phyloP scores from a whole-genome alignment of 2,888 invertebrate genomes.

The Dicranocentrus wangi region DNA sequence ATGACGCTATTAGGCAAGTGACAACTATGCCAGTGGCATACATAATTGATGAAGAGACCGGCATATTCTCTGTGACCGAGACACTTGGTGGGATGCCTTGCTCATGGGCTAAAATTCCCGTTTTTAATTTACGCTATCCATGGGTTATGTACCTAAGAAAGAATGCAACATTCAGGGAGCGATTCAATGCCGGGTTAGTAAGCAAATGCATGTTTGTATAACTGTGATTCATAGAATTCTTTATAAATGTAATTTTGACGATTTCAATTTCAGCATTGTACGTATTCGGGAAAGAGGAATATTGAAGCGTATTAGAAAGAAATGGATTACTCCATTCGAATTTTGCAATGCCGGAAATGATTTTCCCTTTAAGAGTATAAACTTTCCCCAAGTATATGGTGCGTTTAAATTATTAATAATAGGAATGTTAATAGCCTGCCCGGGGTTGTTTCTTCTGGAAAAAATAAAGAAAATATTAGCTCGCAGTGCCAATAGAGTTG shows the following conservation, averaged over 20 bases:
- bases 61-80: constrained; percentile 34
- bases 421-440: constrained; percentile 12
- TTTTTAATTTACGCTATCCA: constrained; percentile 62
- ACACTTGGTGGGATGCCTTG: constrained; percentile 57
- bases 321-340: constrained; percentile 43
- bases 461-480: not conserved
- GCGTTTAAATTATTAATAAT: constrained; percentile 16
- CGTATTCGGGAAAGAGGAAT: constrained; percentile 49
- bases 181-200: constrained; percentile 66
- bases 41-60: constrained; percentile 69
- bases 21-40: constrained; percentile 43
- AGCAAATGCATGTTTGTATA: not conserved
- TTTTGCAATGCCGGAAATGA: constrained; percentile 14
- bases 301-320: constrained; percentile 34
- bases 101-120: constrained; percentile 42
- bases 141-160: constrained; percentile 66
- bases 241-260: constrained; percentile 5
- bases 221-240: not conserved
- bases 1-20: constrained; percentile 53
- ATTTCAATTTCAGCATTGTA: constrained; percentile 46
- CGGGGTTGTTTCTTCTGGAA: constrained; percentile 17
- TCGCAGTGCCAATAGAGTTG: not conserved
- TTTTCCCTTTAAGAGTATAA: constrained; percentile 35
- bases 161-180: constrained; percentile 38
- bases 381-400: constrained; percentile 31